Evolutionary conservation across 2,113 vertebrate genomes (phyloP).

Genomic region (Psittacus erithacus): DNA sequence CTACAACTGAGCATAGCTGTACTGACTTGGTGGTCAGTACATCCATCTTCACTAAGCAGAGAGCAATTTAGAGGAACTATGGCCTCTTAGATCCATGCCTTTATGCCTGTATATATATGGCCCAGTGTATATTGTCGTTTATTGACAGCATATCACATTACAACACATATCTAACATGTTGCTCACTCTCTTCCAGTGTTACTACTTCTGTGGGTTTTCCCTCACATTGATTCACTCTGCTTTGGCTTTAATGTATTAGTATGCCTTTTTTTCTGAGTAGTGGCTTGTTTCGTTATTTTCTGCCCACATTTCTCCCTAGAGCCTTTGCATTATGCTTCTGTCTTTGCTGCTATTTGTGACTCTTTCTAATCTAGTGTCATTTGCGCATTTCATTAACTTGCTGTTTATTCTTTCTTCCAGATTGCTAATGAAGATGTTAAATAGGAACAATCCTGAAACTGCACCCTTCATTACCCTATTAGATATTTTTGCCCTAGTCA

Average conservation of each 20-base stretch:
- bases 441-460: conserved; percentile 67
- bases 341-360: conserved; percentile 37
- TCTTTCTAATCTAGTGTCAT: conserved; percentile 58
- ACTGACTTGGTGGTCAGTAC: background rate
- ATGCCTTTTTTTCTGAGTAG: background rate
- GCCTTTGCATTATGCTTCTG: conserved; percentile 13
- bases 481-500: conserved; percentile 53
- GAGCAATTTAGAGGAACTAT: background rate
- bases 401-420: conserved; percentile 66
- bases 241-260: background rate
- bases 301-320: background rate
- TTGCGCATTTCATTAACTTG: conserved; percentile 63
- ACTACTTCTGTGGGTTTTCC: background rate
- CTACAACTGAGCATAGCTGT: background rate
- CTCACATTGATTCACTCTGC: background rate
- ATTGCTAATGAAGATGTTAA: conserved; percentile 72
- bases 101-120: background rate
- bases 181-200: background rate
- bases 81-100: background rate
- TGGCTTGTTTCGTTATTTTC: conserved; percentile 16
- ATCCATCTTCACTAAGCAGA: background rate
- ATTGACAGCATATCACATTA: background rate
- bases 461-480: conserved; percentile 59
- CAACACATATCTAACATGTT: background rate
- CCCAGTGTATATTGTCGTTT: background rate